These are phyloP conservation scores for Eupsittula cactorum DNA, from an alignment of 2,113 vertebrate species.

Conservation along the genomic window DNA sequence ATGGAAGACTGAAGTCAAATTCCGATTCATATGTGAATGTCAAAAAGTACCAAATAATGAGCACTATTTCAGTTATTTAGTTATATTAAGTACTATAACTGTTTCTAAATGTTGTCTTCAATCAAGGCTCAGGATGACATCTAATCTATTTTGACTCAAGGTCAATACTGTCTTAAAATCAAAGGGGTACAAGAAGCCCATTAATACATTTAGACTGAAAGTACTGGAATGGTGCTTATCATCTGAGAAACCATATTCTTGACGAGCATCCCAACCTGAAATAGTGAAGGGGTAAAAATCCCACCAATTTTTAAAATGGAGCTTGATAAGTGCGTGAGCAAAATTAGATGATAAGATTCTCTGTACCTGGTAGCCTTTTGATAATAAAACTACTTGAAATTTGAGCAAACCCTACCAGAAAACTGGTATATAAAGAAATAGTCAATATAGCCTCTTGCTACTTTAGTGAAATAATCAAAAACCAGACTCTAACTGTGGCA, in stretches of 20 bases:
- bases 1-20: background rate
- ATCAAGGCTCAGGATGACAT: background rate
- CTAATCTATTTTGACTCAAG: background rate
- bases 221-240: background rate
- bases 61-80: background rate
- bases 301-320: background rate
- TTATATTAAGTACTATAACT: background rate
- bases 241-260: background rate
- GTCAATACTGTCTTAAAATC: background rate
- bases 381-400: conserved; percentile 40
- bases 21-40: background rate
- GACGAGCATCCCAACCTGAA: background rate
- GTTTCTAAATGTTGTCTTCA: background rate
- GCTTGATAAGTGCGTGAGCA: background rate
- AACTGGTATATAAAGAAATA: background rate
- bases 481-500: background rate
- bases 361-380: background rate
- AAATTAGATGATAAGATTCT: background rate
- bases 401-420: conserved; percentile 9
- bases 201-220: background rate
- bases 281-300: background rate
- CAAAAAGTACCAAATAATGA: background rate
- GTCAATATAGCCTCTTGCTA: conserved; percentile 5
- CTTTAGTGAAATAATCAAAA: conserved; percentile 11
- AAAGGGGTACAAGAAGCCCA: background rate